Evolutionary conservation across 2,797 vertebrate species (phyloP).

Genomic region (Siniperca undulata): DNA sequence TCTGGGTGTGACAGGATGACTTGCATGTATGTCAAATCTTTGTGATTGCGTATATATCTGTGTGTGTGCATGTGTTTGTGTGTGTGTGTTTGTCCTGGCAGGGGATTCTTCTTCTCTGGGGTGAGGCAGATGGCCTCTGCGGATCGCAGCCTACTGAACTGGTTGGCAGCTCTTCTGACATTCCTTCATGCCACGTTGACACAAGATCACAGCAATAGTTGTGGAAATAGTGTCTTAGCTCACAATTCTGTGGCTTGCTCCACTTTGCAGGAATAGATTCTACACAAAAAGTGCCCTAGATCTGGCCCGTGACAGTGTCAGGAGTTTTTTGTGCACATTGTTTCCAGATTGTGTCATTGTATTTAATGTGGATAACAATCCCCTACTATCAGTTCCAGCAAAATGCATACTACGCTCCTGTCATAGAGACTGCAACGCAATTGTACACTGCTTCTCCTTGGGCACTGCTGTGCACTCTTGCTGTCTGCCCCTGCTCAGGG

Average conservation of each 20-base stretch:
- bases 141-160: slow-evolving; percentile 70
- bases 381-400: slow-evolving; percentile 38
- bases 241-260: slow-evolving; percentile 64
- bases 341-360: slow-evolving; percentile 55
- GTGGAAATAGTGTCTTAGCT: slow-evolving; percentile 61
- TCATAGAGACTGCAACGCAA: slow-evolving; percentile 40
- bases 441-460: slow-evolving; percentile 42
- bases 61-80: slow-evolving; percentile 35
- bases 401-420: slow-evolving; percentile 38
- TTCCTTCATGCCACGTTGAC: slow-evolving; percentile 74
- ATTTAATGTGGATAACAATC: slow-evolving; percentile 64
- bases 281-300: slow-evolving; percentile 56
- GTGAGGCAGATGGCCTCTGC: slow-evolving; percentile 74
- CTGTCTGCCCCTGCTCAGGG: slow-evolving; percentile 68
- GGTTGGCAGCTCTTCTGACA: slow-evolving; percentile 77
- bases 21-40: slow-evolving; percentile 18
- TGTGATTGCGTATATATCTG: slow-evolving; percentile 28
- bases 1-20: slow-evolving; percentile 27
- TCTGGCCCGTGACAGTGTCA: slow-evolving; percentile 34
- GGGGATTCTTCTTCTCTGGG: slow-evolving; percentile 42
- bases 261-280: slow-evolving; percentile 65
- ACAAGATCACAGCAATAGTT: slow-evolving; percentile 69
- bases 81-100: slow-evolving; percentile 56
- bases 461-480: slow-evolving; percentile 57
- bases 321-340: slow-evolving; percentile 32